These are phyloP conservation scores for Melipona beecheii DNA, from an alignment of 2,888 invertebrate species.

Conservation along the genomic window DNA sequence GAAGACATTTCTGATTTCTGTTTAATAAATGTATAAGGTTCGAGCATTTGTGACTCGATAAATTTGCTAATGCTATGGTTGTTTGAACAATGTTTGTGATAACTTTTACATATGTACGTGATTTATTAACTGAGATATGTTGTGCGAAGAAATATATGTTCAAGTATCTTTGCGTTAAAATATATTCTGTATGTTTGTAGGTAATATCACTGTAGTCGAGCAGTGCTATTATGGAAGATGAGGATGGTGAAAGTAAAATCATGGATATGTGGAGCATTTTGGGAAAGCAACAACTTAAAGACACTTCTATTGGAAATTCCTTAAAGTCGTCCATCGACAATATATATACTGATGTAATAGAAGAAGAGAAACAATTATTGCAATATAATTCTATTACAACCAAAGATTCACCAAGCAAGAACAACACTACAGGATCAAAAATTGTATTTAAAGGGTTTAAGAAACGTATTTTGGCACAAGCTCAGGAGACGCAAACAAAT, in stretches of 20 bases:
- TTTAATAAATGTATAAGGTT: neutral
- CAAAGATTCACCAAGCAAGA: constrained; percentile 66
- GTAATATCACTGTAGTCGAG: constrained; percentile 61
- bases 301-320: constrained; percentile 59
- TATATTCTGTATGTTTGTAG: constrained; percentile 58
- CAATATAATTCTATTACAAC: constrained; percentile 57
- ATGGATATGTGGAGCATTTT: constrained; percentile 75
- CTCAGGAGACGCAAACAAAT: constrained; percentile 72
- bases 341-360: constrained; percentile 46
- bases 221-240: constrained; percentile 82
- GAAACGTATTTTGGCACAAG: constrained; percentile 78
- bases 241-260: constrained; percentile 79
- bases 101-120: too few species aligned
- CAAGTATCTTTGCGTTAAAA: neutral
- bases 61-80: neutral
- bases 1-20: neutral
- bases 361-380: constrained; percentile 60
- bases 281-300: constrained; percentile 69
- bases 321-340: constrained; percentile 57
- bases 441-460: constrained; percentile 79
- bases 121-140: too few species aligned
- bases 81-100: neutral
- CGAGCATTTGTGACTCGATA: neutral
- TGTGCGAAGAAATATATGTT: too few species aligned
- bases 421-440: constrained; percentile 64